A percentile compares a stretch with the other conserved stretches of the same genome.
phyloP scores from a whole-genome alignment of 2,888 invertebrate genomes.

The Papilio protenor region DNA sequence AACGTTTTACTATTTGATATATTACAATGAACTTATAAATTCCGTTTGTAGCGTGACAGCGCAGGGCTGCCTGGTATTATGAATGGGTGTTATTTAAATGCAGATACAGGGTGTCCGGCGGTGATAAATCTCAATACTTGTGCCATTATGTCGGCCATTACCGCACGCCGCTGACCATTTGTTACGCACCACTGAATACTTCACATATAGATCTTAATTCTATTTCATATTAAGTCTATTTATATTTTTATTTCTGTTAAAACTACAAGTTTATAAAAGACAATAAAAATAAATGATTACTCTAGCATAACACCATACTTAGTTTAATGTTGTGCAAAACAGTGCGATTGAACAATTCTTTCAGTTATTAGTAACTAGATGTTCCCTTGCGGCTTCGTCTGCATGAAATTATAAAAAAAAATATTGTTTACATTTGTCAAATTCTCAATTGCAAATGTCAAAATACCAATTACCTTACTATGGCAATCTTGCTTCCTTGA shows the following conservation, averaged over 20 bases:
- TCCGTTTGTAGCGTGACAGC: not conserved
- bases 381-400: no score
- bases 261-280: not conserved
- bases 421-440: no score
- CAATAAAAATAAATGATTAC: not conserved
- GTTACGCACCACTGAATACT: not conserved
- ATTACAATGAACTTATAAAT: conserved; percentile 8
- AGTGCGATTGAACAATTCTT: no score
- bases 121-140: conserved; percentile 37
- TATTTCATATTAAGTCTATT: not conserved
- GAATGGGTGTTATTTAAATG: conserved; percentile 34
- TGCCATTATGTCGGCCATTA: conserved; percentile 35
- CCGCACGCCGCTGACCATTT: conserved; percentile 9
- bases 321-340: not conserved
- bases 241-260: not conserved
- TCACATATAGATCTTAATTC: conserved; percentile 17
- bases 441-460: no score
- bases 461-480: no score
- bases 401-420: no score
- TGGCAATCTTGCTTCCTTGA: no score
- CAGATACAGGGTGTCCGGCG: conserved; percentile 25
- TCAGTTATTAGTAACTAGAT: no score
- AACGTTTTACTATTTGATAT: not conserved
- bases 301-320: not conserved
- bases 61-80: conserved; percentile 11